Percentiles rank a stretch among this genome's conserved stretches.
phyloP scores from a whole-genome alignment of 2,888 invertebrate genomes.

The Meiosimyza platycephala region DNA sequence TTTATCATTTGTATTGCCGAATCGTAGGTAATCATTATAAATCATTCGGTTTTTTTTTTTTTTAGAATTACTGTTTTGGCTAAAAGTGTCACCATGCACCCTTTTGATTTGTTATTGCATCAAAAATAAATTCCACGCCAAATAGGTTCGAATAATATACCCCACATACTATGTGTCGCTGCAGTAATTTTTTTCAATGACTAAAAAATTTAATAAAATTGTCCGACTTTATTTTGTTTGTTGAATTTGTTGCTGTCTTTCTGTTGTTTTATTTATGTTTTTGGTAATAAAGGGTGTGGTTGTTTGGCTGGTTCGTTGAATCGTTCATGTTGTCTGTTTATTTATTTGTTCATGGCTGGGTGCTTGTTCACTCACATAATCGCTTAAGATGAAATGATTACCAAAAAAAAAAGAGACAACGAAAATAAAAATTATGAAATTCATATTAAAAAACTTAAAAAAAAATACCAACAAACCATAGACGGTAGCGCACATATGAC shows the following conservation, averaged over 20 bases:
- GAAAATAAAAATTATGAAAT: conserved; percentile 17
- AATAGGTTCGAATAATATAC: too few relatives aligned
- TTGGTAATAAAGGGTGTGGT: neutral
- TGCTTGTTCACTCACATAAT: conserved; percentile 17
- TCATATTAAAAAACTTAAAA: neutral
- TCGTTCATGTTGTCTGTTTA: conserved; percentile 4
- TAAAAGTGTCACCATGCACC: too few relatives aligned
- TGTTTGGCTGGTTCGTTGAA: neutral
- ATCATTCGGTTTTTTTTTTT: too few relatives aligned
- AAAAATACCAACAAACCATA: neutral
- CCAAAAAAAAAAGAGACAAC: too few relatives aligned
- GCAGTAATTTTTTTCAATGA: conserved; percentile 17
- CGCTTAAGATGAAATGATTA: conserved; percentile 15
- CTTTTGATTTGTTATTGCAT: too few relatives aligned
- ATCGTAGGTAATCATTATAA: too few relatives aligned
- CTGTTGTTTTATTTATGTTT: neutral
- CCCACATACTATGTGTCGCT: neutral
- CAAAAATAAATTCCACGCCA: too few relatives aligned
- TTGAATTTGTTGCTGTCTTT: neutral
- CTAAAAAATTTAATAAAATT: conserved; percentile 20
- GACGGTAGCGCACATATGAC: neutral
- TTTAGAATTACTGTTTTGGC: too few relatives aligned
- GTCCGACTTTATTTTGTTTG: neutral
- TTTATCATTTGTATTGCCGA: too few relatives aligned
- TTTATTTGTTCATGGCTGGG: conserved; percentile 24